Evolutionary conservation across 2,797 vertebrate species (phyloP), one percentile per base, ranked within the genome.

Genomic region (Acanthis flammea): DNA sequence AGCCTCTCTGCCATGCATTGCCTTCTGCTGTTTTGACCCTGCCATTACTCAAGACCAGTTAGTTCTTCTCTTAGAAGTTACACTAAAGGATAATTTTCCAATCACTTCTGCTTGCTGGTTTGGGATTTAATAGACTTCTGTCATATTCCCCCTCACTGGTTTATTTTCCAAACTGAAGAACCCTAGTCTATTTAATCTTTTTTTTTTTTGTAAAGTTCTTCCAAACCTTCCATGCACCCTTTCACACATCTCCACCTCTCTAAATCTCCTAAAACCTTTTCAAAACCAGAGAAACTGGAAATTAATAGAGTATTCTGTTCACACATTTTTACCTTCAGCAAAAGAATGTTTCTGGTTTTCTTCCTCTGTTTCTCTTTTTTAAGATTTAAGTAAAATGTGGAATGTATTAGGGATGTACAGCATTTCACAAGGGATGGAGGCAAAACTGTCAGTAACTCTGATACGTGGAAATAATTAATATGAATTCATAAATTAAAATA

Each of bases 1-100:
- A 81, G 14, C 30, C 42, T 60, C 35, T 72, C n/a, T 65, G 48
- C 18, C 48, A 23, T n/a, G 5, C 18, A 8, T 11, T 0, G 0
- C 23, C 51, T 77, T 75, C 39, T 33, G 14, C 37, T 66, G 10
- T 9, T 92, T 67, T 53, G 53, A 71, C 22, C 19, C 57, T 76
- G 41, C n/a, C 15, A 45, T 66, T 76, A 67, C 27, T 60, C 11
- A 0, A 82, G 44, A 37, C 21, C 25, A 51, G 39, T 72, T 58
- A 87, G 15, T 19, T 68, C 35, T 62, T 68, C 35, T 50, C 35
- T 39, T 53, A 81, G 19, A 63, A 83, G 22, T 47, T 42, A 58
- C 30, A 72, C 37, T 22, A 66, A 81, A 79, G 18, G 25, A 70
- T 62, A 76, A 76, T 73, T 78, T 85, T 82, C 24, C 41, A 79